Evolutionary conservation across 1,140 invertebrate species (phyloP), one percentile per base, ranked within the genome.

Genomic region (Leptinotarsa lineolata): DNA sequence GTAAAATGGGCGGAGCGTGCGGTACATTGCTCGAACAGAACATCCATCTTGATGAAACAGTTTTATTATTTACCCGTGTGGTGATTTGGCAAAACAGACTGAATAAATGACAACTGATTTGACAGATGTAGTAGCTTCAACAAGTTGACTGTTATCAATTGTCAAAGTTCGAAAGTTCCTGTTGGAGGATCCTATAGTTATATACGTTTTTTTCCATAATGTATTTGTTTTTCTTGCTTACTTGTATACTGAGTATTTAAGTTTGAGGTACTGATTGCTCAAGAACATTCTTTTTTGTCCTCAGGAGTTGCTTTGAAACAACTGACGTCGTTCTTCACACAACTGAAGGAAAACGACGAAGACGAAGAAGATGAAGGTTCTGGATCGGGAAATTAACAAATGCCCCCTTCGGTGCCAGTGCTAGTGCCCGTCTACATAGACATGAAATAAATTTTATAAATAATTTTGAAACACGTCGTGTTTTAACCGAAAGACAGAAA

Each of bases 251-350:
- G 58, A 59, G 16, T 59, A 20, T n/a, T 59, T 20, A 6, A 16
- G 20, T n/a, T 58, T 20, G 16, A n/a, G 58, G 20, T 20, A 59
- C 58, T 13, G 2, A 59, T n/a, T 59, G 20, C 4, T 59, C 16
- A n/a, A 4, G 6, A 63, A 63, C 4, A n/a, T 63, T 20, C 16
- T 63, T 73, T 74, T 70, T 46, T 76, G 63, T 59, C 78, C 74
- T 4, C 66, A 82, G 87, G 85, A 77, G 87, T 89, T 22, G 87
- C 88, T 81, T 74, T 89, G 72, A 88, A 87, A 79, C 86, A 87
- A 71, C 82, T 89, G 74, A 88, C 86, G 61, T 87, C 87, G 58
- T 89, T 89, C 84, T 89, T 89, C 82, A 88, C 86, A 16, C 84
- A 81, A 72, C 60, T 84, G 71, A 81, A 80, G 68, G 84, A 83